Evolutionary conservation across 2,888 invertebrate genomes (phyloP).

Genomic region (Dynastes grantii): DNA sequence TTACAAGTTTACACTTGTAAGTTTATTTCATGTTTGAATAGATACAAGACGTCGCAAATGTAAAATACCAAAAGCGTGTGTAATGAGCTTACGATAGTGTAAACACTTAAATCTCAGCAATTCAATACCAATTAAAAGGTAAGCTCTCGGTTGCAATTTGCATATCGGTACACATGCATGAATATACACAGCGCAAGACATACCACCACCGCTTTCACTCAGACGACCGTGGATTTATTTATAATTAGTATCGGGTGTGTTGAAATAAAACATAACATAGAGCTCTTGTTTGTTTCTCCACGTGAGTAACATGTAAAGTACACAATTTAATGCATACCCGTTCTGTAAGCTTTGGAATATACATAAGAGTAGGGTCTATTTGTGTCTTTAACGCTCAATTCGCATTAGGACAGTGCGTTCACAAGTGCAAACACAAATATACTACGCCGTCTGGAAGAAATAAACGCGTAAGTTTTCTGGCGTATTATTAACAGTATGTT

Average conservation of each 20-base stretch:
- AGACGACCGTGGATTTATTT: slow-evolving; percentile 19
- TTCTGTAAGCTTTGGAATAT: slow-evolving; percentile 13
- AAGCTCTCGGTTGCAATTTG: slow-evolving; percentile 7
- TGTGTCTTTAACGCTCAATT: slow-evolving; percentile 34
- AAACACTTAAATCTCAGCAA: slow-evolving; percentile 27
- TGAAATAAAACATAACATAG: slow-evolving; percentile 21
- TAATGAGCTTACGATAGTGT: slow-evolving; percentile 13
- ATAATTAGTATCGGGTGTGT: slow-evolving; percentile 31
- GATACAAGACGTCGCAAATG: not conserved
- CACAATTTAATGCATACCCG: slow-evolving; percentile 29
- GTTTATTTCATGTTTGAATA: not conserved
- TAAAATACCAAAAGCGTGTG: slow-evolving; percentile 12
- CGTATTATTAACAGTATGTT: slow-evolving; percentile 32
- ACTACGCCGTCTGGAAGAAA: slow-evolving; percentile 6
- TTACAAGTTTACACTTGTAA: not conserved
- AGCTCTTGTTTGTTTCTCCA: slow-evolving; percentile 30
- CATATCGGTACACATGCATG: slow-evolving; percentile 2
- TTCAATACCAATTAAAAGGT: slow-evolving; percentile 26
- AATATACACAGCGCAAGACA: not conserved
- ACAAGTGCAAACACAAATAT: slow-evolving; percentile 22
- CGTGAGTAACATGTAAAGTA: slow-evolving; percentile 43
- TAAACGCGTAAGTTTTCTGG: slow-evolving; percentile 28
- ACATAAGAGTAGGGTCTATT: slow-evolving; percentile 19
- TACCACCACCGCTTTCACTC: slow-evolving; percentile 2
- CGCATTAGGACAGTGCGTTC: slow-evolving; percentile 9